phyloP scores from a whole-genome alignment of 2,888 invertebrate species.

The Leptopilina syphax region DNA sequence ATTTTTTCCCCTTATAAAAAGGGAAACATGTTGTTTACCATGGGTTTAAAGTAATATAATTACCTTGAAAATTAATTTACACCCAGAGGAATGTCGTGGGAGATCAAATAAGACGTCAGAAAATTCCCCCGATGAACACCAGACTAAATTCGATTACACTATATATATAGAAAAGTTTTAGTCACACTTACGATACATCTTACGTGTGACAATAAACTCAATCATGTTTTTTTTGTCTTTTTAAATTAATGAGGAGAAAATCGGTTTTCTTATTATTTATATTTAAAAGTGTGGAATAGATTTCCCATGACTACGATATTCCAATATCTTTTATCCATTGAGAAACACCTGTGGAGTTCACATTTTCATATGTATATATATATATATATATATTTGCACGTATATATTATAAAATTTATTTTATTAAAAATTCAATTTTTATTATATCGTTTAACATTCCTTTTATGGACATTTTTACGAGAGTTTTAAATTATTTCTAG shows the following conservation, averaged over 20 bases:
- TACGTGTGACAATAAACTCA: no score
- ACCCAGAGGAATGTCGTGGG: conserved; percentile 1
- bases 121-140: conserved; percentile 1
- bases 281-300: background rate
- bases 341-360: conserved; percentile 27
- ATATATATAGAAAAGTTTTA: background rate
- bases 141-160: background rate
- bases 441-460: background rate
- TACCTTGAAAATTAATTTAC: conserved; percentile 37
- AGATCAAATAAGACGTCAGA: conserved; percentile 20
- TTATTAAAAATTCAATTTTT: background rate
- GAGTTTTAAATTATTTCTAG: background rate
- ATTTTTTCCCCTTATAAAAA: background rate
- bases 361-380: background rate
- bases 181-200: background rate
- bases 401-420: background rate
- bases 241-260: no score
- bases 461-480: background rate
- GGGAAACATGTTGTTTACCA: background rate
- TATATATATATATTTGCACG: no score
- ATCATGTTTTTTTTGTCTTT: no score
- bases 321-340: background rate
- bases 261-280: background rate
- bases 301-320: background rate
- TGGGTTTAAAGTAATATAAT: conserved; percentile 3